Evolutionary conservation across 1,140 invertebrate species (phyloP), one percentile per base, ranked within the genome.

Genomic region (Lineus longissimus): DNA sequence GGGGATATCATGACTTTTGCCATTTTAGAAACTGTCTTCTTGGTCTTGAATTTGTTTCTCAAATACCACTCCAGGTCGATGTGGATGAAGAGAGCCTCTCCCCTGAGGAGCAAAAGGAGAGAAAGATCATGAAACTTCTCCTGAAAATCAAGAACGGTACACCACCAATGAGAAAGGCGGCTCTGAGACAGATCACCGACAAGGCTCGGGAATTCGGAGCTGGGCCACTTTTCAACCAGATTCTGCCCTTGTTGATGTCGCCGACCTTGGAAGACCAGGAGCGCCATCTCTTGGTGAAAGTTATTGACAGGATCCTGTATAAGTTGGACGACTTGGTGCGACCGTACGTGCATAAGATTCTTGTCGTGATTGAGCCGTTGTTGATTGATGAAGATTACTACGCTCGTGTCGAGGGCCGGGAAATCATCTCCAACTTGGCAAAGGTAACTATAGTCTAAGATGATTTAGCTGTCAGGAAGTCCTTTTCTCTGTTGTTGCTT

Each of bases 381-480:
- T 83, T 99, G 4, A 99, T 99, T 80, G 97, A 99, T 81, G 97
- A 99, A 87, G 97, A 99, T 84, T 99, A 99, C 80, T 99, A 99
- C 83, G 97, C 97, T 43, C 90, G 97, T 78, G 97, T 99, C 4
- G 97, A 99, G 84, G 96, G 97, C 59, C 86, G 97, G 79, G 97
- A 99, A 83, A 99, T 99, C 66, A 99, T 99, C 74, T 99, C 96
- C 0, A 99, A 99, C 85, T 85, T 99, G 71, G 96, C 97, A 0
- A 99, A 99, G 74, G 81, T 83, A 68, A 55, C 71, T 62, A 33
- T 31, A 2, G n/a, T 40, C 9, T 59, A 31, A 23, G 19, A 41
- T 51, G 47, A n/a, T 6, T 51, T 27, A n/a, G 47, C n/a, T 43
- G 11, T 43, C 40, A 43, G n/a, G n/a, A n/a, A n/a, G n/a, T n/a